Percentiles rank a stretch among this genome's conserved stretches.
phyloP scores from a whole-genome alignment of 2,797 vertebrate species.

The Sparidentex hasta region DNA sequence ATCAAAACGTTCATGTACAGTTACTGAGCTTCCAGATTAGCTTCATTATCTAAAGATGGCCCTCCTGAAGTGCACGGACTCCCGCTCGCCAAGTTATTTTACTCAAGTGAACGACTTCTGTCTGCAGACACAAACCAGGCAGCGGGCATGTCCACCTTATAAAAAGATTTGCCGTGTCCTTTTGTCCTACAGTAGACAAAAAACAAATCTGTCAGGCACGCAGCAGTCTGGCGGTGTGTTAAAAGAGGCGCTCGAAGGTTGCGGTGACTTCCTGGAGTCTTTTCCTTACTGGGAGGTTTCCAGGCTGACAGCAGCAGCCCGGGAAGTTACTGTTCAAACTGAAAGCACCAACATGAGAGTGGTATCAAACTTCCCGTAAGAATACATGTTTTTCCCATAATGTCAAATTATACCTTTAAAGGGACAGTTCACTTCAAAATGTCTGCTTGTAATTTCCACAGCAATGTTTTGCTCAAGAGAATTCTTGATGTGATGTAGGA shows the following conservation, averaged over 20 bases:
- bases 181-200: slow-evolving; percentile 26
- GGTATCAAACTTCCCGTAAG: background rate
- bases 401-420: background rate
- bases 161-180: slow-evolving; percentile 35
- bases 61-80: slow-evolving; percentile 39
- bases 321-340: background rate
- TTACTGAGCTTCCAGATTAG: slow-evolving; percentile 30
- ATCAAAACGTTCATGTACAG: slow-evolving; percentile 64
- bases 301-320: background rate
- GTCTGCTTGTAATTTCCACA: too few species aligned
- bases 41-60: slow-evolving; percentile 43
- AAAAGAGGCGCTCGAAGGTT: background rate
- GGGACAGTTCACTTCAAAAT: too few species aligned
- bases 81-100: slow-evolving; percentile 46
- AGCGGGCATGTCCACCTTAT: slow-evolving; percentile 33
- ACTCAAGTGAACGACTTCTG: slow-evolving; percentile 38
- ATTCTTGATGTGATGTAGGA: too few species aligned
- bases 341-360: background rate
- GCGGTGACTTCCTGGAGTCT: background rate
- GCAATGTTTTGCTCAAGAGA: too few species aligned
- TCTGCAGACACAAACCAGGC: slow-evolving; percentile 67
- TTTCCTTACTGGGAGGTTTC: background rate
- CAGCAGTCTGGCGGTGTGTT: slow-evolving; percentile 21
- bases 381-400: slow-evolving; percentile 3
- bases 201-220: slow-evolving; percentile 28